Conservation (phyloP, 1,140 invertebrate genomes). For the Diplogasteroides magnus region DNA sequence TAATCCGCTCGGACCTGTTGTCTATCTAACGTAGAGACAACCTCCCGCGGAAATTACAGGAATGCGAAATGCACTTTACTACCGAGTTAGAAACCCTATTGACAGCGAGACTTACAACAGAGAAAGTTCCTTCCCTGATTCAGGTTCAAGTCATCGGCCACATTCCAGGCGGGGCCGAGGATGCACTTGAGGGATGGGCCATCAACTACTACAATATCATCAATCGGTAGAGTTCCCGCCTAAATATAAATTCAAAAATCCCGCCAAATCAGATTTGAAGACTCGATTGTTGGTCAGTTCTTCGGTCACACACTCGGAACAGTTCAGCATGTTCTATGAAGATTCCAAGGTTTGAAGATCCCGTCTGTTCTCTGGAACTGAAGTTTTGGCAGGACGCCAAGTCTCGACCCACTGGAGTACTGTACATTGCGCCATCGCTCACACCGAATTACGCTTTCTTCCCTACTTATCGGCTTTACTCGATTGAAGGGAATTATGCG, state of each 20-base stretch:
- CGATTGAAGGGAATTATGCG: constrained; percentile 72
- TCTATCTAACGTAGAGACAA: no score
- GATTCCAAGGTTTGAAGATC: constrained; percentile 26
- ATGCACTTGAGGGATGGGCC: constrained; percentile 37
- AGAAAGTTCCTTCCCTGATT: no score
- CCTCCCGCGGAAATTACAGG: no score
- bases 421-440: constrained; percentile 37
- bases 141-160: constrained; percentile 39
- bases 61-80: no score
- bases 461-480: constrained; percentile 90
- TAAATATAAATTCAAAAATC: not conserved
- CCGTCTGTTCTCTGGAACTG: not conserved
- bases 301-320: constrained; percentile 92
- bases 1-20: no score
- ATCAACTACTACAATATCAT: constrained; percentile 42
- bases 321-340: constrained; percentile 69
- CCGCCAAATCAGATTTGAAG: constrained; percentile 71
- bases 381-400: constrained; percentile 22
- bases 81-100: no score
- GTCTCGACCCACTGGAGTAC: constrained; percentile 36
- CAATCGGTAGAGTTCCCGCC: constrained; percentile 29
- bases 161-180: constrained; percentile 35
- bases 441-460: constrained; percentile 68
- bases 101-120: no score
- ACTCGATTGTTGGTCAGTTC: constrained; percentile 82